Percentiles rank a stretch among this genome's conserved stretches.
phyloP scores from a whole-genome alignment of 2,888 invertebrate species.

The Graphium colonna region DNA sequence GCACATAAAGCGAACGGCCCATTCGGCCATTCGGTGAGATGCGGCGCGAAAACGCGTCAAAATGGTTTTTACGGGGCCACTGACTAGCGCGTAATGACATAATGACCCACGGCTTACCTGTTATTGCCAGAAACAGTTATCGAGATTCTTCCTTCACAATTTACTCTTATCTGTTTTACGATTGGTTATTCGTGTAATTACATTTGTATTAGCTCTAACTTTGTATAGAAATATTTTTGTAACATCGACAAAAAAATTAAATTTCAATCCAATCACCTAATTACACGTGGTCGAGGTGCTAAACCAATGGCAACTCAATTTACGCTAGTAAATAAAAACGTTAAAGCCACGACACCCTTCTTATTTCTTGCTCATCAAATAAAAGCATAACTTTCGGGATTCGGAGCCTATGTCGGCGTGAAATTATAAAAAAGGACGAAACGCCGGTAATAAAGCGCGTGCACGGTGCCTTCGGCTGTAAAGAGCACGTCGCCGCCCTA shows the following conservation, averaged over 20 bases:
- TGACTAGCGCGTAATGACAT: slow-evolving; percentile 9
- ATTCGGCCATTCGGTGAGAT: slow-evolving; percentile 33
- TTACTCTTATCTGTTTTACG: too few species aligned
- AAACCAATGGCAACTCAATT: too few species aligned
- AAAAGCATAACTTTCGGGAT: neutral
- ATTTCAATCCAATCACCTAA: too few species aligned
- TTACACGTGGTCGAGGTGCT: too few species aligned
- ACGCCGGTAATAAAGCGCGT: slow-evolving; percentile 20
- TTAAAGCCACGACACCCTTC: neutral
- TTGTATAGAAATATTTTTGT: too few species aligned
- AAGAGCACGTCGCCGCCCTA: slow-evolving; percentile 38
- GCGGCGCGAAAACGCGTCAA: slow-evolving; percentile 22
- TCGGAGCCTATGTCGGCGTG: slow-evolving; percentile 10
- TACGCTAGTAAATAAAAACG: neutral
- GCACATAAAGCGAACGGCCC: slow-evolving; percentile 54
- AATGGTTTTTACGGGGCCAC: slow-evolving; percentile 8
- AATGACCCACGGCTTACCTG: slow-evolving; percentile 5
- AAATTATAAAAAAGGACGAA: slow-evolving; percentile 21
- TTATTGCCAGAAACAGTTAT: slow-evolving; percentile 3
- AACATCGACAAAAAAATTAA: too few species aligned
- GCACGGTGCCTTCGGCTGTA: slow-evolving; percentile 17
- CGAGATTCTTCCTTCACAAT: neutral
- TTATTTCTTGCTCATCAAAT: neutral
- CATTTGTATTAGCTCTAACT: too few species aligned
- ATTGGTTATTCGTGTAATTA: too few species aligned